These are phyloP conservation scores for Xyliphius kryptos DNA, from an alignment of 2,113 vertebrate species.

Conservation along the genomic window DNA sequence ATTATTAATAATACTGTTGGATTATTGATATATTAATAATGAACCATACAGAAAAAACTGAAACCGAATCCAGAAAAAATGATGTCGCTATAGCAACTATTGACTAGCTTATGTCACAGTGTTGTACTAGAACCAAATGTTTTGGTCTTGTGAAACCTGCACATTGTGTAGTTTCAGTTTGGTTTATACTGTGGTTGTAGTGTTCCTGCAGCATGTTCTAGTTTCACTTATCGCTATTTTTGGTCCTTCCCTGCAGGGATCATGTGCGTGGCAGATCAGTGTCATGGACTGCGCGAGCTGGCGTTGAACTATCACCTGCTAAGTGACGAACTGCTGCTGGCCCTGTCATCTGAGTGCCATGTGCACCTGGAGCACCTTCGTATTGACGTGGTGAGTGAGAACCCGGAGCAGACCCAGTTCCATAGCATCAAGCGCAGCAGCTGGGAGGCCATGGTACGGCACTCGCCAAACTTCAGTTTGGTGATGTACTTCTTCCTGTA, in stretches of 20 bases:
- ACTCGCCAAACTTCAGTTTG: conserved; percentile 69
- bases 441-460: conserved; percentile 45
- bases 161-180: no score
- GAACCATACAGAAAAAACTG: no score
- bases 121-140: no score
- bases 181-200: no score
- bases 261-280: conserved; percentile 81
- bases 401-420: conserved; percentile 74
- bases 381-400: conserved; percentile 80
- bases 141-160: no score
- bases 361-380: conserved; percentile 80
- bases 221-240: not conserved
- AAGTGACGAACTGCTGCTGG: conserved; percentile 76
- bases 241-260: conserved; percentile 58
- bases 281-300: conserved; percentile 76
- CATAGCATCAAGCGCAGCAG: conserved; percentile 89
- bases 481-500: conserved; percentile 99
- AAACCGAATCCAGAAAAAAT: no score
- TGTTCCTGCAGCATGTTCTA: not conserved
- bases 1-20: no score
- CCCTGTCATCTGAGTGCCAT: conserved; percentile 78
- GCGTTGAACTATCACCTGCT: conserved; percentile 80
- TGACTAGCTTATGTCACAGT: no score
- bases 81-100: no score
- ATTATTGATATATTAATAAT: no score